These are phyloP conservation scores for Anabas testudineus DNA, from an alignment of 2,797 vertebrate species.

Conservation along the genomic window DNA sequence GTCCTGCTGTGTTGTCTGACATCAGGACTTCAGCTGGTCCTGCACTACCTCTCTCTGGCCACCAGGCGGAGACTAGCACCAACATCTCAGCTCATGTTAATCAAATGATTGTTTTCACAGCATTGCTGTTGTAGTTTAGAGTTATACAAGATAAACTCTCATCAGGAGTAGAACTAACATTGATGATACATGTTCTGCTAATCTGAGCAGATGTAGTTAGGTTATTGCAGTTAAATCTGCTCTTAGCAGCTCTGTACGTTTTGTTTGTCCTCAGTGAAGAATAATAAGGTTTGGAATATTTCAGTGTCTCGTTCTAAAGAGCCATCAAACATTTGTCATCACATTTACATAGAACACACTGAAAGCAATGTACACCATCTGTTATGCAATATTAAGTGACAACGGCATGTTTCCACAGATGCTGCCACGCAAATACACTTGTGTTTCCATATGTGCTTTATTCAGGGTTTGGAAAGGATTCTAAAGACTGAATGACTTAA, in stretches of 20 bases:
- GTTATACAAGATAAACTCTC: too few relatives aligned
- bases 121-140: neutral
- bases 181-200: too few relatives aligned
- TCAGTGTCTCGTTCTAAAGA: constrained; percentile 2
- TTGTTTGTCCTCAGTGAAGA: neutral
- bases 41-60: neutral
- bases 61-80: neutral
- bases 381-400: constrained; percentile 7
- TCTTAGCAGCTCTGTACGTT: neutral
- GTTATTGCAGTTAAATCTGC: neutral
- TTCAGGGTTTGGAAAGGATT: constrained; percentile 2
- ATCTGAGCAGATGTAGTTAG: too few relatives aligned
- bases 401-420: constrained; percentile 12
- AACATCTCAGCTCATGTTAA: neutral
- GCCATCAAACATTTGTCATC: constrained; percentile 37
- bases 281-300: constrained; percentile 3
- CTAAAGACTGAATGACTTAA: neutral
- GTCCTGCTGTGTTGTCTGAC: neutral
- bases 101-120: neutral
- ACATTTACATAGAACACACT: constrained; percentile 40
- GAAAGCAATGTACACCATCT: constrained; percentile 27
- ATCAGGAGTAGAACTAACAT: too few relatives aligned
- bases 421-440: constrained; percentile 11
- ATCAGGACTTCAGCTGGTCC: neutral
- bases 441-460: neutral